A percentile compares a stretch with the other conserved stretches of the same genome.
phyloP scores from a whole-genome alignment of 1,140 invertebrate genomes.

The Drosophila littoralis region DNA sequence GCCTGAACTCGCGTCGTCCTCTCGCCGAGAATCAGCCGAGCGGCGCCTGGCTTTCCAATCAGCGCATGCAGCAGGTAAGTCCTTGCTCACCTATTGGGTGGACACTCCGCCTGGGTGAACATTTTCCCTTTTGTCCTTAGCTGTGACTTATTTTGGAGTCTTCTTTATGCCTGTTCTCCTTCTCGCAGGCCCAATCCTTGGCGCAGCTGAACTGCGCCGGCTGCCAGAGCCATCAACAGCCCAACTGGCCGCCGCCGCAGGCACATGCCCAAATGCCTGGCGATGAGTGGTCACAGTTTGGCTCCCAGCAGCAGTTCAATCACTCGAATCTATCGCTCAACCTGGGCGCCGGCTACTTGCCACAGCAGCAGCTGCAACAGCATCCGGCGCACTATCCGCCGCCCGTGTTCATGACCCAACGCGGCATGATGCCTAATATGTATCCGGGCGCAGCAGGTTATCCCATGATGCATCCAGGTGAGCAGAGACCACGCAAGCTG shows the following conservation, averaged over 20 bases:
- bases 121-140: not conserved
- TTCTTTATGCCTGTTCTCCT: not conserved
- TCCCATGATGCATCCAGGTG: slow-evolving; percentile 80
- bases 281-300: slow-evolving; percentile 85
- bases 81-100: too few species aligned
- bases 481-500: not conserved
- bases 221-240: slow-evolving; percentile 57
- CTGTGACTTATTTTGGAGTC: not conserved
- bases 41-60: slow-evolving; percentile 61
- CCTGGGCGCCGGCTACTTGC: slow-evolving; percentile 83
- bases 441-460: slow-evolving; percentile 78
- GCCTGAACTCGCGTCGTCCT: slow-evolving; percentile 49
- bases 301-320: slow-evolving; percentile 86
- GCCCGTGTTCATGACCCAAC: slow-evolving; percentile 77
- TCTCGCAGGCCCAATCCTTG: slow-evolving; percentile 88
- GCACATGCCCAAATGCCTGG: slow-evolving; percentile 71
- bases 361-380: slow-evolving; percentile 82
- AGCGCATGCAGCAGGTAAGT: slow-evolving; percentile 79
- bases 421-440: slow-evolving; percentile 68
- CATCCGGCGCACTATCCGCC: slow-evolving; percentile 84
- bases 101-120: too few species aligned
- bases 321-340: slow-evolving; percentile 89
- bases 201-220: slow-evolving; percentile 87
- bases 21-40: slow-evolving; percentile 55
- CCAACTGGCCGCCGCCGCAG: slow-evolving; percentile 49